phyloP scores from a whole-genome alignment of 2,113 vertebrate genomes.

The Oreochromis spilurus region DNA sequence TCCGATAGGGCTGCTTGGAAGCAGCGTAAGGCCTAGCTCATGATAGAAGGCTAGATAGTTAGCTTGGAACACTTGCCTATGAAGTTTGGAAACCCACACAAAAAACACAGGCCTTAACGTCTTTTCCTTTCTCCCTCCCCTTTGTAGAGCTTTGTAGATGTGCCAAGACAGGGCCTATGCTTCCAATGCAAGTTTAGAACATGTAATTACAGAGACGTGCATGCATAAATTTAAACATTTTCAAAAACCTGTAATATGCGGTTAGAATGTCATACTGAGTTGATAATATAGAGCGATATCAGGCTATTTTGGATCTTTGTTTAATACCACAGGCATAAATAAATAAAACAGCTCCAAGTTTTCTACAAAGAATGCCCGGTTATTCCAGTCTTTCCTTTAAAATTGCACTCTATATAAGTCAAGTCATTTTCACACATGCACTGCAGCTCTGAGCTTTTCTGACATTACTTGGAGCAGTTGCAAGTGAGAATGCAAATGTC shows the following conservation, averaged over 20 bases:
- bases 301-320: conserved; percentile 6
- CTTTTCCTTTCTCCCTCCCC: conserved; percentile 56
- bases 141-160: conserved; percentile 57
- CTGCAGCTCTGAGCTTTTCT: neutral
- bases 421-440: neutral
- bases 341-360: neutral
- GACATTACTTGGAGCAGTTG: neutral
- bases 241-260: conserved; percentile 62
- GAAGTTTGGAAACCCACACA: conserved; percentile 43
- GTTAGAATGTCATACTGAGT: conserved; percentile 38
- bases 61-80: conserved; percentile 35
- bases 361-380: neutral
- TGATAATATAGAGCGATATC: conserved; percentile 47
- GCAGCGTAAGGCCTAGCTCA: neutral
- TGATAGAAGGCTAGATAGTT: conserved; percentile 24
- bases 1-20: conserved; percentile 5
- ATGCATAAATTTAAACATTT: conserved; percentile 69
- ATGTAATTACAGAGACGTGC: conserved; percentile 66
- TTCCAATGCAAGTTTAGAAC: conserved; percentile 62
- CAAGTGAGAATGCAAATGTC: neutral
- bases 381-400: neutral
- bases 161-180: conserved; percentile 58
- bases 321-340: neutral
- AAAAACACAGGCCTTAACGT: conserved; percentile 59
- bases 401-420: neutral